Evolutionary conservation across 2,888 invertebrate species (phyloP).

Genomic region (Panzeria rudis): DNA sequence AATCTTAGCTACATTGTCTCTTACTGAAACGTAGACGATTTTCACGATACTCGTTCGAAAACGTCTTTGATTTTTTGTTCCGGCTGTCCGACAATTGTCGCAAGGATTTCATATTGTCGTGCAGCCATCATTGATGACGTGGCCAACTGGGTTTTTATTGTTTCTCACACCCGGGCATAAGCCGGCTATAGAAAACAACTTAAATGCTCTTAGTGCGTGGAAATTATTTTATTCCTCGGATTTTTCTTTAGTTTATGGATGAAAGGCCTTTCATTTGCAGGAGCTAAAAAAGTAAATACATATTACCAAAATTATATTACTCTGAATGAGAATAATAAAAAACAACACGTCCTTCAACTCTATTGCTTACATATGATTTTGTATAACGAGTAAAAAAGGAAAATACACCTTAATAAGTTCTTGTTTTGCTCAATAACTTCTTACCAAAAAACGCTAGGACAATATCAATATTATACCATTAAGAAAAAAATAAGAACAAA

Average conservation of each 20-base stretch:
- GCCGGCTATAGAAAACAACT: too few species aligned
- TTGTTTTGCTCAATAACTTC: background rate
- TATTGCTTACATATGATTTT: background rate
- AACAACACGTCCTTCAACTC: background rate
- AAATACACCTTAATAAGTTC: background rate
- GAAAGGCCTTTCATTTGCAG: background rate
- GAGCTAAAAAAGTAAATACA: background rate
- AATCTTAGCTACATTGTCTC: too few species aligned
- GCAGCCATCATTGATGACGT: background rate
- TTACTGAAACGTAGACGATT: too few species aligned
- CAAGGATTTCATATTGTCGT: too few species aligned
- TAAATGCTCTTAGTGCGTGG: background rate
- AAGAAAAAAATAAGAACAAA: background rate
- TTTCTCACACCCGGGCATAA: too few species aligned
- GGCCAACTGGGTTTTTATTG: too few species aligned
- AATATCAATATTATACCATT: slow-evolving; percentile 20
- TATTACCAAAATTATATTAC: background rate
- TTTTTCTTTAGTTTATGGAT: too few species aligned
- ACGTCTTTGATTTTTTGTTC: too few species aligned
- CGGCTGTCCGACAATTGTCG: too few species aligned
- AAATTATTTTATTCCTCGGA: too few species aligned
- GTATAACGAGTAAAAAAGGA: background rate
- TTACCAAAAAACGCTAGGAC: slow-evolving; percentile 21
- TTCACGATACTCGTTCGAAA: too few species aligned
- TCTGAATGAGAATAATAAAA: background rate